Evolutionary conservation across 2,797 vertebrate species (phyloP).

Genomic region (Catostomus latipinnis): DNA sequence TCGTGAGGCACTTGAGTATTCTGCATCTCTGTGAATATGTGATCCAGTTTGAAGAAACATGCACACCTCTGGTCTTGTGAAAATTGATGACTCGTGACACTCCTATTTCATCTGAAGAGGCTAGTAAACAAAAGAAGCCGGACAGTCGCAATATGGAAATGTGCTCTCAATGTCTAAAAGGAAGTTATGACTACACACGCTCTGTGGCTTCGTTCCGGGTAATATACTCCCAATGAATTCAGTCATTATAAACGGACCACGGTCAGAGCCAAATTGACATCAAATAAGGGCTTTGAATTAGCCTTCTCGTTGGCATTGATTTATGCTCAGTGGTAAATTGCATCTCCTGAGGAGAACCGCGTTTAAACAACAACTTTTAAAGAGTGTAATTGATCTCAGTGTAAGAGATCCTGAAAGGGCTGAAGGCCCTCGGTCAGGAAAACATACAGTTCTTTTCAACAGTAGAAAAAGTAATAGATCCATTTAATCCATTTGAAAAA

Average conservation of each 20-base stretch:
- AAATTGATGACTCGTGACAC: slow-evolving; percentile 72
- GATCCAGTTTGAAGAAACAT: slow-evolving; percentile 38
- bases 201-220: slow-evolving; percentile 68
- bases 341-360: slow-evolving; percentile 65
- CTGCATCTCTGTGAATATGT: not conserved
- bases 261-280: slow-evolving; percentile 83
- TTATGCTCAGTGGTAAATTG: slow-evolving; percentile 78
- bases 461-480: slow-evolving; percentile 25
- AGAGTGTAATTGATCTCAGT: slow-evolving; percentile 72
- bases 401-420: slow-evolving; percentile 49
- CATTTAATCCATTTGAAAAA: slow-evolving; percentile 10
- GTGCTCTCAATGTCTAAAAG: slow-evolving; percentile 54
- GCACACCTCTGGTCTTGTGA: slow-evolving; percentile 40
- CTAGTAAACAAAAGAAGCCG: slow-evolving; percentile 78
- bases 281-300: slow-evolving; percentile 81
- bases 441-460: slow-evolving; percentile 25
- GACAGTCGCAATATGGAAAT: slow-evolving; percentile 83
- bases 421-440: slow-evolving; percentile 28
- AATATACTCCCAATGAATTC: slow-evolving; percentile 74
- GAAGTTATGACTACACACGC: slow-evolving; percentile 70
- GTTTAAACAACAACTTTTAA: slow-evolving; percentile 61
- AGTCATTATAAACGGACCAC: slow-evolving; percentile 71
- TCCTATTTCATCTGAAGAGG: slow-evolving; percentile 79
- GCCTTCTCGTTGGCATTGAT: slow-evolving; percentile 81
- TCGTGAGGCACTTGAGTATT: slow-evolving; percentile 3